Conservation (phyloP, 1,140 invertebrate species). For the Brachionus plicatilis region DNA sequence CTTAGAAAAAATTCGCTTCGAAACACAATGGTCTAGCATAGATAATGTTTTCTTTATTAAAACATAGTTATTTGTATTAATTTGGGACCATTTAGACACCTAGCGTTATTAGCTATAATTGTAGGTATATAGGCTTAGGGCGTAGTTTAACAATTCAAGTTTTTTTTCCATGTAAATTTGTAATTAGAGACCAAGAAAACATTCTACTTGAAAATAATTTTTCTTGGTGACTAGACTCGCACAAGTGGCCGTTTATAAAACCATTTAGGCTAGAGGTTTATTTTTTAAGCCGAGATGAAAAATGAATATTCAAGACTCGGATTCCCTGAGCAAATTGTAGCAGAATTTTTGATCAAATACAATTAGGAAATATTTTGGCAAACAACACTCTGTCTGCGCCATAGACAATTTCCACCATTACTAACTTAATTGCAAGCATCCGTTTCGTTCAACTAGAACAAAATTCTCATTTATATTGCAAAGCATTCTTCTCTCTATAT, state of each 20-base stretch:
- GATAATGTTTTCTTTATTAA: not conserved
- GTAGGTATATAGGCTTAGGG: not conserved
- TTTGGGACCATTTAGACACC: not conserved
- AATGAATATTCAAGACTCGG: not conserved
- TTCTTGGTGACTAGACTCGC: not conserved
- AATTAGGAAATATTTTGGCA: not conserved
- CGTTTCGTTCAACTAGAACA: constrained; percentile 4
- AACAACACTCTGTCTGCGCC: not conserved
- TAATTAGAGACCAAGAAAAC: not conserved
- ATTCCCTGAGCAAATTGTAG: not conserved
- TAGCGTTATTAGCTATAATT: not conserved
- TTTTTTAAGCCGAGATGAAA: not conserved
- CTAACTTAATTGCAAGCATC: not conserved
- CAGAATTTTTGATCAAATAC: not conserved
- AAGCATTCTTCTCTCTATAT: not conserved
- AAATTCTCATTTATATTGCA: constrained; percentile 21
- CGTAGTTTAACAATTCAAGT: not conserved
- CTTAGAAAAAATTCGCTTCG: not conserved
- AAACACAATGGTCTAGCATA: not conserved
- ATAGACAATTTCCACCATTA: not conserved
- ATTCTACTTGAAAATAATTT: not conserved
- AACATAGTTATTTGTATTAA: not conserved
- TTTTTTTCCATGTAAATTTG: not conserved
- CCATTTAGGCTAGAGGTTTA: not conserved
- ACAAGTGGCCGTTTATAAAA: not conserved